phyloP scores from a whole-genome alignment of 1,140 invertebrate species.

The Telenomus remus region DNA sequence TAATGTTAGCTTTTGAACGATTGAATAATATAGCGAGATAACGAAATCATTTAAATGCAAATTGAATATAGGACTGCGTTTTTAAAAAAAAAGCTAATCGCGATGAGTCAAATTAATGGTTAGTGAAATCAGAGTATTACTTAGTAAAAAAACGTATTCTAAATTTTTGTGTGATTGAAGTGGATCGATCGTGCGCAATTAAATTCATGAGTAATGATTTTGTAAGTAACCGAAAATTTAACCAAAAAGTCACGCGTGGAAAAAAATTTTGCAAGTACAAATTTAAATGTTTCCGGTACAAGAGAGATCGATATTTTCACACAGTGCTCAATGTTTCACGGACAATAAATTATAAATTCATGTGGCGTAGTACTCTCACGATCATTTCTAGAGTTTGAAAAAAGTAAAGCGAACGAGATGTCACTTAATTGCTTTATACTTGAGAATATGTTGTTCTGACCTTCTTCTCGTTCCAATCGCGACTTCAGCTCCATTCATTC shows the following conservation, averaged over 20 bases:
- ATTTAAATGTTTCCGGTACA: too few species aligned
- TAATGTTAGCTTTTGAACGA: too few species aligned
- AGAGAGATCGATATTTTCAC: neutral
- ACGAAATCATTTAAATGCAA: neutral
- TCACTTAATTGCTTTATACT: slow-evolving; percentile 49
- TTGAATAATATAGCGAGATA: neutral
- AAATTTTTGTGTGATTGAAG: too few species aligned
- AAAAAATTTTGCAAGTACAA: too few species aligned
- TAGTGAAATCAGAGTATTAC: neutral
- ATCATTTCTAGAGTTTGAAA: neutral
- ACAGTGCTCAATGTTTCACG: neutral
- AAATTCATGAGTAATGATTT: too few species aligned
- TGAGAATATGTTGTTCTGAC: slow-evolving; percentile 52
- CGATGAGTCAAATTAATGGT: neutral
- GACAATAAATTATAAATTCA: slow-evolving; percentile 1
- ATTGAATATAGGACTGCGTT: neutral
- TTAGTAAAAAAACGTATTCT: too few species aligned
- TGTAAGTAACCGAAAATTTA: too few species aligned
- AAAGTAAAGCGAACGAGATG: slow-evolving; percentile 43
- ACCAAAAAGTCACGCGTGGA: too few species aligned
- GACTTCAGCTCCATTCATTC: slow-evolving; percentile 58
- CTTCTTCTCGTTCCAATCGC: slow-evolving; percentile 52
- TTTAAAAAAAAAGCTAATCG: neutral
- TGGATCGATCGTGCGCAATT: too few species aligned
- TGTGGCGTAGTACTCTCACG: too few species aligned